Evolutionary conservation across 2,113 vertebrate species (phyloP).

Genomic region (Gambusia affinis): DNA sequence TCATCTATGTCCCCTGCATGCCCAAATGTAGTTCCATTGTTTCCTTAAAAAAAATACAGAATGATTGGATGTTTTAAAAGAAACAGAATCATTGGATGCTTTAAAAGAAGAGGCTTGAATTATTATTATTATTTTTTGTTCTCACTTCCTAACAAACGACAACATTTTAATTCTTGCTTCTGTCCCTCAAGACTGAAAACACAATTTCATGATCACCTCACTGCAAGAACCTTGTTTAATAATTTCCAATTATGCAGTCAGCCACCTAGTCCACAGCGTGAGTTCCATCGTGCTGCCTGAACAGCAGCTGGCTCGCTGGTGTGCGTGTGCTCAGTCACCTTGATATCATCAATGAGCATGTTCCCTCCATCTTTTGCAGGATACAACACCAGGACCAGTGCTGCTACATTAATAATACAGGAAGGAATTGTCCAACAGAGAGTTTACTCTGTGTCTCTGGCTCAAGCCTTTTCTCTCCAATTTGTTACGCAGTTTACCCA

Average conservation of each 20-base stretch:
- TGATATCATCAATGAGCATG: constrained; percentile 76
- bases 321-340: constrained; percentile 78
- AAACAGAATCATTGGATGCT: constrained; percentile 73
- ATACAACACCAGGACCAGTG: constrained; percentile 62
- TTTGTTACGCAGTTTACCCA: constrained; percentile 83
- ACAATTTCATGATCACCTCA: constrained; percentile 76
- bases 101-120: constrained; percentile 67
- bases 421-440: constrained; percentile 74
- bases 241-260: constrained; percentile 79
- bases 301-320: constrained; percentile 59
- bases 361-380: constrained; percentile 72
- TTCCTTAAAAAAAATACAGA: constrained; percentile 69
- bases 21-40: constrained; percentile 78
- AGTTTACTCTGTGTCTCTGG: constrained; percentile 69
- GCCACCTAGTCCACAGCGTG: constrained; percentile 70
- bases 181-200: constrained; percentile 77
- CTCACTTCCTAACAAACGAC: constrained; percentile 59
- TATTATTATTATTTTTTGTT: constrained; percentile 25
- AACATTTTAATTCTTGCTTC: constrained; percentile 71
- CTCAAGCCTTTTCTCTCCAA: constrained; percentile 69
- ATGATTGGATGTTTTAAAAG: constrained; percentile 70
- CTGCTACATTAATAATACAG: constrained; percentile 81
- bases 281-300: constrained; percentile 52
- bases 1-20: constrained; percentile 64
- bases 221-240: constrained; percentile 76